Evolutionary conservation across 2,797 vertebrate genomes (phyloP).

Genomic region (Oophaga sylvatica): DNA sequence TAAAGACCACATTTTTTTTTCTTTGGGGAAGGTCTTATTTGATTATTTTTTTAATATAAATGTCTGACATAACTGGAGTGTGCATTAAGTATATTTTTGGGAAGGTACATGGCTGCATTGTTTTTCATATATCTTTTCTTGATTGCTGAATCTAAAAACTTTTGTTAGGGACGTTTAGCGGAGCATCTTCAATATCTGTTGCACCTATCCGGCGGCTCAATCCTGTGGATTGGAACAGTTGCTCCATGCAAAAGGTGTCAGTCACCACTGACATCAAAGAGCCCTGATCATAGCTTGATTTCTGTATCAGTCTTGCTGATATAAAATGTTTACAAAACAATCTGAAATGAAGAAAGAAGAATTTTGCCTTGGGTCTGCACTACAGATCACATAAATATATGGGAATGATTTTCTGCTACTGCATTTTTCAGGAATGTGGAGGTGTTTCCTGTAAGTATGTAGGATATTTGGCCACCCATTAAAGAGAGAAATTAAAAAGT

Average conservation of each 20-base stretch:
- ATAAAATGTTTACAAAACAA: slow-evolving; percentile 44
- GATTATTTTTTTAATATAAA: slow-evolving; percentile 27
- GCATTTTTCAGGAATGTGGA: slow-evolving; percentile 24
- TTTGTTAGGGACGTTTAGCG: not conserved
- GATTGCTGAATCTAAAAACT: not conserved
- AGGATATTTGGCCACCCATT: slow-evolving; percentile 3
- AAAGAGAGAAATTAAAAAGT: not conserved
- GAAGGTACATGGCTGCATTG: slow-evolving; percentile 10
- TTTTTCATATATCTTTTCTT: slow-evolving; percentile 12
- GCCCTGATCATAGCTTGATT: not conserved
- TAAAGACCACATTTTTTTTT: slow-evolving; percentile 19
- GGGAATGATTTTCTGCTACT: slow-evolving; percentile 49
- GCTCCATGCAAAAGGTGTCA: slow-evolving; percentile 32
- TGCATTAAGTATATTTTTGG: slow-evolving; percentile 34
- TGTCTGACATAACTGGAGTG: slow-evolving; percentile 36
- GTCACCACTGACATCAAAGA: not conserved
- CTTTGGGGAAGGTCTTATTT: slow-evolving; percentile 8
- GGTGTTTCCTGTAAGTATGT: slow-evolving; percentile 32
- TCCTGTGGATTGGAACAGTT: slow-evolving; percentile 57
- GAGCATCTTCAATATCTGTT: slow-evolving; percentile 29
- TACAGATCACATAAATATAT: slow-evolving; percentile 39
- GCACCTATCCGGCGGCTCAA: slow-evolving; percentile 26
- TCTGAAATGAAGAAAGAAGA: not conserved
- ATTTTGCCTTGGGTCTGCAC: slow-evolving; percentile 43
- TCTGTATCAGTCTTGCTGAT: slow-evolving; percentile 10